These are phyloP conservation scores for Holacanthella duospinosa DNA, from an alignment of 2,888 invertebrate species.

Conservation along the genomic window DNA sequence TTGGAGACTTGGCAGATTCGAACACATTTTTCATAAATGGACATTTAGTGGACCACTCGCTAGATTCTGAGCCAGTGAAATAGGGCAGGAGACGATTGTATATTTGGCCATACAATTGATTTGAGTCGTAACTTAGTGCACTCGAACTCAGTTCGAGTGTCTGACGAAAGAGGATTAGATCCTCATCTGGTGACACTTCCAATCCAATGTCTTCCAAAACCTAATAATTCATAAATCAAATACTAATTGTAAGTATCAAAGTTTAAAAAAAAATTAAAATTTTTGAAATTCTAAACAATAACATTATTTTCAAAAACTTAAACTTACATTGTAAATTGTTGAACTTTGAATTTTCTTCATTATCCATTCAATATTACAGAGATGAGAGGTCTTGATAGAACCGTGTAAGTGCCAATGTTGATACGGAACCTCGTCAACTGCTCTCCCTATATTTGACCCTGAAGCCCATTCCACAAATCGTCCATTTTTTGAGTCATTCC, in stretches of 20 bases:
- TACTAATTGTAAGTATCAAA: background rate
- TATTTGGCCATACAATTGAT: conserved; percentile 67
- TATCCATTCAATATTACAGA: conserved; percentile 67
- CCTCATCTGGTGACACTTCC: conserved; percentile 40
- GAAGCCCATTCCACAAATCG: background rate
- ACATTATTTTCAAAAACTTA: no score
- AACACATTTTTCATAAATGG: conserved; percentile 34
- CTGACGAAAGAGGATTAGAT: conserved; percentile 53
- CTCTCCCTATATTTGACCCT: conserved; percentile 54
- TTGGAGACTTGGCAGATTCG: conserved; percentile 31
- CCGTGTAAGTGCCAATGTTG: conserved; percentile 57
- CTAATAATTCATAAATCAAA: conserved; percentile 29
- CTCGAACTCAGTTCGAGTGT: conserved; percentile 60
- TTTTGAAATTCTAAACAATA: no score
- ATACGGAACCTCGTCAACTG: conserved; percentile 70
- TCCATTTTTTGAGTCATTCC: conserved; percentile 33
- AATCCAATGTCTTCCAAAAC: conserved; percentile 65
- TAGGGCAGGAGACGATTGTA: conserved; percentile 43
- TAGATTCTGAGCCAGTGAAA: conserved; percentile 36
- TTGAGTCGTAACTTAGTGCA: conserved; percentile 67
- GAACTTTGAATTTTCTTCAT: conserved; percentile 68
- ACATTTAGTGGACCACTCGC: conserved; percentile 27
- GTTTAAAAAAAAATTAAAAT: conserved; percentile 1
- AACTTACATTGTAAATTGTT: conserved; percentile 53
- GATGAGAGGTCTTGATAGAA: conserved; percentile 44